Base-by-base conservation (phyloP, 2,113 vertebrate species). In the Sinocyclocheilus maitianheensis region DNA sequence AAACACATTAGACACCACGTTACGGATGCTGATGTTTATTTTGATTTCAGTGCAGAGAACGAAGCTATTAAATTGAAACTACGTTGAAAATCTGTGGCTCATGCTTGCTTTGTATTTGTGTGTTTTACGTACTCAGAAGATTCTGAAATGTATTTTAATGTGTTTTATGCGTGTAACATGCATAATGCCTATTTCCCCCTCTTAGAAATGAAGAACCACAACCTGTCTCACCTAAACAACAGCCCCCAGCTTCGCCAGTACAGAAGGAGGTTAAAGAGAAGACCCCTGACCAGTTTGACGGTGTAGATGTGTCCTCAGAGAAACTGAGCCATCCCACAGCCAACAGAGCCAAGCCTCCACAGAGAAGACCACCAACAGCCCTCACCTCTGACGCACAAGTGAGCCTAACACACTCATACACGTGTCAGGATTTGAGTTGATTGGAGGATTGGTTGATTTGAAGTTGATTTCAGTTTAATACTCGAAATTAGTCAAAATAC, bases 311-410 rank as follows among this genome's bases (percentile, higher is more conserved):
- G 71, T 87, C 88, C 40, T 90, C 91, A 16, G 91, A 91, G 34
- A 95, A 94, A 90, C 91, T 95, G 77, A 94, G 16, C 84, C 95
- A 95, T 84, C 95, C 93, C 7, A 96, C 95, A 13, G 94, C 93
- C 46, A 93, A 93, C 91, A 90, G 95, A 90, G 95, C 94, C 74
- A 96, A 95, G 85, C 95, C 94, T 7, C 95, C 94, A 0, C 91
- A 93, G 51, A 93, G 95, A 81, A 93, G 95, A 92, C 95, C 93
- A 0, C 95, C 95, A 0, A 89, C 94, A 37, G 90, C 77, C 58
- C 87, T 86, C 24, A 71, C 24, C 43, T 18, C 85, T 30, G 34
- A 84, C 1, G 34, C 62, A 67, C 84, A 88, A 60, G 93, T 94
- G 89, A 26, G 88, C 82, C 34, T 14, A 40, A 12, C 30, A 85